Evolutionary conservation across 2,113 vertebrate genomes (phyloP), one percentile per base, ranked within the genome.

Genomic region (Oreochromis niloticus): DNA sequence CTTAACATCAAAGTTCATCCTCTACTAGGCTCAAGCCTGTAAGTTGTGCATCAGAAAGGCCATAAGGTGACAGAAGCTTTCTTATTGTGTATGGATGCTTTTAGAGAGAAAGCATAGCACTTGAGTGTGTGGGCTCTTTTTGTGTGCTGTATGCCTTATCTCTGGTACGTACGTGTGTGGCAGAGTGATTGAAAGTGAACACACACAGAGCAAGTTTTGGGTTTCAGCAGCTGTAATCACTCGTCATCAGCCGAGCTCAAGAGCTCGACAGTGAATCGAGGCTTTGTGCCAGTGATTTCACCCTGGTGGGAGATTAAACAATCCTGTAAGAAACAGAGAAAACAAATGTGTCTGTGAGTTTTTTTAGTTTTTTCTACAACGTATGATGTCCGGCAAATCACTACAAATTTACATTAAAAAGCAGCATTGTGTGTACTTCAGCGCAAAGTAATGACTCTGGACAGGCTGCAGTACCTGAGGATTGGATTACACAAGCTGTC

Each of bases 201-300:
- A 89, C 91, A 93, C 85, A 88, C 36, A 4, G 59, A 84, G 80
- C 6, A 14, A 22, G 91, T 82, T 85, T 93, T 80, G 30, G 85
- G 85, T 94, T 93, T 91, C 90, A 90, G 43, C 1, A 2, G 4
- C 82, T 90, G 90, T 90, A 91, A 93, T 92, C 91, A 90, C 88
- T 90, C 82, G 81, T 91, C 84, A 88, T 88, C 88, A 87, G 71
- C 71, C 14, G 78, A 91, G 81, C 22, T 89, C 56, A 24, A 32
- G n/a, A 86, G 63, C 83, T 68, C 39, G 84, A 85, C 80, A 22
- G 75, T 27, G 82, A 91, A 66, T 78, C 13, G 24, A 22, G 73
- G 9, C 80, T 79, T 13, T 63, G 71, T 73, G 46, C 27, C 85
- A 84, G 63, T 91, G 85, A 83, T 71, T 87, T 17, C 12, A 66